phyloP scores from a whole-genome alignment of 2,113 vertebrate genomes.

The Hippocampus guttulatus region DNA sequence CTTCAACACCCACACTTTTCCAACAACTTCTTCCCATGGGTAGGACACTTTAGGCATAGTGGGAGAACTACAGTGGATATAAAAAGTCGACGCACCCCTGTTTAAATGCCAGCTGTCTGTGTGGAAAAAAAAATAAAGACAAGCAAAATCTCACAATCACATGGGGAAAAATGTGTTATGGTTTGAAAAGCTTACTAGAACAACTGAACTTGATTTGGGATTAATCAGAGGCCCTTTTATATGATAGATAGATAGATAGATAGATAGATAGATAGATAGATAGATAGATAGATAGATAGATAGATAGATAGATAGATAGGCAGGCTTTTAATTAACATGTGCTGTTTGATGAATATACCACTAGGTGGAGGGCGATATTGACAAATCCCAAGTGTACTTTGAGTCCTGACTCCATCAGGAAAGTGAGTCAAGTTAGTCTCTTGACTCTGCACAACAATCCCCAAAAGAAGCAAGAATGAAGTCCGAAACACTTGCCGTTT shows the following conservation, averaged over 20 bases:
- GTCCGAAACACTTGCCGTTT: not conserved
- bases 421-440: conserved; percentile 55
- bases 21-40: no score
- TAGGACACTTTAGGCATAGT: no score
- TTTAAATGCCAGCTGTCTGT: no score
- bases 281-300: no score
- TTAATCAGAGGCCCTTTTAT: not conserved
- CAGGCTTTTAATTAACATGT: not conserved
- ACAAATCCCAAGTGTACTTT: conserved; percentile 21
- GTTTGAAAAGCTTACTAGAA: not conserved
- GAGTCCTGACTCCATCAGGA: conserved; percentile 44
- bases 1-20: no score
- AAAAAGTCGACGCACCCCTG: no score
- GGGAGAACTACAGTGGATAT: no score
- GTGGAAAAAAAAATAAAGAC: no score
- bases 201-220: not conserved
- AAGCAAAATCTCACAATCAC: not conserved
- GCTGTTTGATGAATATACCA: conserved; percentile 16
- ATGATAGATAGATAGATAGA: no score
- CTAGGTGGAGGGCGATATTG: conserved; percentile 41
- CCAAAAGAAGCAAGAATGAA: not conserved
- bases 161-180: not conserved
- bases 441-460: conserved; percentile 25
- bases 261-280: no score
- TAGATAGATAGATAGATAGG: no score